Conservation (phyloP, 2,888 invertebrate genomes). For the Pollenia labialis region DNA sequence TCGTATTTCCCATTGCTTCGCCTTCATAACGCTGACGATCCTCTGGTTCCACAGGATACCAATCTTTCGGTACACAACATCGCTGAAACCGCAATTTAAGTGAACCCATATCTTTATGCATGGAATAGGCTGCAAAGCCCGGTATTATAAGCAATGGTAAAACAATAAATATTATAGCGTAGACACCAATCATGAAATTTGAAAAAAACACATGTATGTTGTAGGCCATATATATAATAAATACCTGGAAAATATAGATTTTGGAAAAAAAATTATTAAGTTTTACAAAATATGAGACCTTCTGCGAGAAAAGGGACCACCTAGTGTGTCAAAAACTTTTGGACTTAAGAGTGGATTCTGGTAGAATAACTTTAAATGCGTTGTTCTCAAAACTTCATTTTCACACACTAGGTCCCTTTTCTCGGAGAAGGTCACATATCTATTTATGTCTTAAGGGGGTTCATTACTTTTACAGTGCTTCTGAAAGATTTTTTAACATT, state of each 20-base stretch:
- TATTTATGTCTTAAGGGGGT: no score
- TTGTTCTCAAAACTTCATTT: no score
- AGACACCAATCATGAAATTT: slow-evolving; percentile 25
- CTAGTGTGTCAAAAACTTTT: no score
- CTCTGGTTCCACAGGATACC: slow-evolving; percentile 81
- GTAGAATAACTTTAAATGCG: no score
- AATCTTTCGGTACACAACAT: slow-evolving; percentile 81
- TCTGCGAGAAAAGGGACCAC: no score
- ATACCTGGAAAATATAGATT: slow-evolving; percentile 22
- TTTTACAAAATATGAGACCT: no score
- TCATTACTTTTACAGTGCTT: no score
- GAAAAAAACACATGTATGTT: slow-evolving; percentile 66
- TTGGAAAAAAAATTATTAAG: background rate
- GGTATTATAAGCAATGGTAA: slow-evolving; percentile 80
- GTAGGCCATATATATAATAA: slow-evolving; percentile 15
- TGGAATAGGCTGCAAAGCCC: slow-evolving; percentile 77
- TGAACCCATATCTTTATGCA: slow-evolving; percentile 78
- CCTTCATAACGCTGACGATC: slow-evolving; percentile 80
- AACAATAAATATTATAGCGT: slow-evolving; percentile 75
- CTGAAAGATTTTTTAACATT: no score
- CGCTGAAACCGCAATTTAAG: slow-evolving; percentile 78
- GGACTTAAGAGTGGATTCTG: no score
- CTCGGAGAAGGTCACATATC: no score
- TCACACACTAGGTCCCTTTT: no score
- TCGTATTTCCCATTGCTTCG: slow-evolving; percentile 78